phyloP scores from a whole-genome alignment of 2,888 invertebrate species.

The Gandaritis pyraliata region DNA sequence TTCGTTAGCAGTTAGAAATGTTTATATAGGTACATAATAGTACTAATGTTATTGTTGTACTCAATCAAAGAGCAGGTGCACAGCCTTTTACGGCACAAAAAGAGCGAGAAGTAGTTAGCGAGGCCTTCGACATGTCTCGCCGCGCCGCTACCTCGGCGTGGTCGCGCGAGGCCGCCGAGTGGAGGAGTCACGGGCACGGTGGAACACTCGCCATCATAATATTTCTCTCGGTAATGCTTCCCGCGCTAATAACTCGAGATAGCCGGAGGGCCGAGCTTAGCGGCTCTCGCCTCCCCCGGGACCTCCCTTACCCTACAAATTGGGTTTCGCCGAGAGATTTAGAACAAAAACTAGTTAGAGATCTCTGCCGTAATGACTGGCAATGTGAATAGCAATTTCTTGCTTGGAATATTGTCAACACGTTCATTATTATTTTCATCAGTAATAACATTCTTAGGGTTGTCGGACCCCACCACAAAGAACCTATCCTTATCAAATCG shows the following conservation, averaged over 20 bases:
- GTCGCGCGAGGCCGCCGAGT: conserved; percentile 43
- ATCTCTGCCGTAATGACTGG: conserved; percentile 14
- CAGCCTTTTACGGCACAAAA: too few species aligned
- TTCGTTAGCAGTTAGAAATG: background rate
- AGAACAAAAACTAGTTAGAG: conserved; percentile 68
- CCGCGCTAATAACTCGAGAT: conserved; percentile 63
- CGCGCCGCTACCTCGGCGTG: conserved; percentile 34
- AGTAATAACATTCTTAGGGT: too few species aligned
- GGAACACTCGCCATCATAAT: conserved; percentile 44
- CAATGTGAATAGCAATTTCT: conserved; percentile 1
- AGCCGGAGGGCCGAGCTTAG: conserved; percentile 47
- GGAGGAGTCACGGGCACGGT: conserved; percentile 7
- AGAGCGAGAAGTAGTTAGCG: too few species aligned
- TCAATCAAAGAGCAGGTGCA: too few species aligned
- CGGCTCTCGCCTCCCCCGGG: conserved; percentile 52
- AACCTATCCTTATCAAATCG: too few species aligned
- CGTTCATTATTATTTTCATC: too few species aligned
- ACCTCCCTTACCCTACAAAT: conserved; percentile 65
- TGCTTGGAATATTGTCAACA: background rate
- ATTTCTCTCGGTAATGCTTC: conserved; percentile 55
- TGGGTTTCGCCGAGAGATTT: conserved; percentile 74
- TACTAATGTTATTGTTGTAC: too few species aligned
- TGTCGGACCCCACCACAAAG: too few species aligned
- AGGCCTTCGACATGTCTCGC: too few species aligned
- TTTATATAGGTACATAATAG: background rate